phyloP scores from a whole-genome alignment of 2,888 invertebrate species.

The Rhabditophanes sp. region DNA sequence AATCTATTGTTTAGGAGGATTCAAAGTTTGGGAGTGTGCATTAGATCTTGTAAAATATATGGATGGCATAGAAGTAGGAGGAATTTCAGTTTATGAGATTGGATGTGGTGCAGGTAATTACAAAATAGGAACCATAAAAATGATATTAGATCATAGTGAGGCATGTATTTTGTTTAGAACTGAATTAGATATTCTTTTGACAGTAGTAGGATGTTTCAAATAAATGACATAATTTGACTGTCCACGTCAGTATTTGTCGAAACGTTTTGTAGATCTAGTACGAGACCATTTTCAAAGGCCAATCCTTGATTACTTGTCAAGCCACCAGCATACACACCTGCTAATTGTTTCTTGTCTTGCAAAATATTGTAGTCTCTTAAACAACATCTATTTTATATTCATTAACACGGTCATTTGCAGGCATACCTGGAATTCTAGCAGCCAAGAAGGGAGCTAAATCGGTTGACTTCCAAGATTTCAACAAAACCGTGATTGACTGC shows the following conservation, averaged over 20 bases:
- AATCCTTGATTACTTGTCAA: too few relatives aligned
- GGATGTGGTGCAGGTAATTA: constrained; percentile 11
- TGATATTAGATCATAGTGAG: too few relatives aligned
- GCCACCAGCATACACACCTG: too few relatives aligned
- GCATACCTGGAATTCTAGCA: constrained; percentile 67
- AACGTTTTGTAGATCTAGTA: too few relatives aligned
- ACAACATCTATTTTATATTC: too few relatives aligned
- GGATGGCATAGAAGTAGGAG: constrained; percentile 27
- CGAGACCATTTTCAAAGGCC: too few relatives aligned
- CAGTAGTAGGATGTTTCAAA: too few relatives aligned
- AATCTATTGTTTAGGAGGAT: constrained; percentile 56
- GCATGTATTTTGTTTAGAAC: constrained; percentile 3
- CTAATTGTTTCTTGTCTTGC: too few relatives aligned
- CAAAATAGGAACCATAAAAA: constrained; percentile 24
- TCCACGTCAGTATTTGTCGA: too few relatives aligned
- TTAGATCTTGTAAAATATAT: constrained; percentile 55
- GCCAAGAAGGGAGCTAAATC: constrained; percentile 54
- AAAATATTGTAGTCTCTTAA: too few relatives aligned
- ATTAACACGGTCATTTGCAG: too few relatives aligned
- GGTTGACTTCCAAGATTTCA: constrained; percentile 79
- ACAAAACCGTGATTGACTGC: constrained; percentile 23
- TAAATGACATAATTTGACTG: too few relatives aligned
- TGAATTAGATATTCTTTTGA: constrained; percentile 29
- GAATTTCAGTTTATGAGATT: constrained; percentile 58
- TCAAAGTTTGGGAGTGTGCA: constrained; percentile 90